Evolutionary conservation across 2,888 invertebrate genomes (phyloP).

Genomic region (Lymantria monacha): DNA sequence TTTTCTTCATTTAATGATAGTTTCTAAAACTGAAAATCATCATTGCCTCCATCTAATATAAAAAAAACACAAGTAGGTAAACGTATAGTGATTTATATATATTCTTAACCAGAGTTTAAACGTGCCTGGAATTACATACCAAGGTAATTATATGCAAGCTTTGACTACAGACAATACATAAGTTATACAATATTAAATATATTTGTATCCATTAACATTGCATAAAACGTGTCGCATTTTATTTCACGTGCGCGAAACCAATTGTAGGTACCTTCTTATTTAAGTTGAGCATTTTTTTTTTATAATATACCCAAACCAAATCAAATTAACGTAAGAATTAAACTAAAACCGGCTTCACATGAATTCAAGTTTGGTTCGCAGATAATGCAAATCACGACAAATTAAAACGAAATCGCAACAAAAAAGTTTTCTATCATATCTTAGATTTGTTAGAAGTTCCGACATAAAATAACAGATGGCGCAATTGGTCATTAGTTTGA

Average conservation of each 20-base stretch:
- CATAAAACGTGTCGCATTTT: neutral
- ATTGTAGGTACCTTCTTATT: neutral
- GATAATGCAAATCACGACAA: neutral
- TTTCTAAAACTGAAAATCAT: no score
- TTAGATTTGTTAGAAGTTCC: constrained; percentile 7
- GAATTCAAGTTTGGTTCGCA: neutral
- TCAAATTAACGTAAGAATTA: neutral
- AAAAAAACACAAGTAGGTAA: no score
- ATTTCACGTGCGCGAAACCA: neutral
- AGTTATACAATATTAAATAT: neutral
- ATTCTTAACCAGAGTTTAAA: no score
- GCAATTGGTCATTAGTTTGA: constrained; percentile 8
- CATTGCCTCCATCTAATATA: no score
- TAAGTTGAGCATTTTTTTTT: neutral
- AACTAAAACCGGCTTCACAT: neutral
- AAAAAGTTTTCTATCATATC: neutral
- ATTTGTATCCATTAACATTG: neutral
- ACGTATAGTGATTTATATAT: no score
- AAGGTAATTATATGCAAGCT: no score
- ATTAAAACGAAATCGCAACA: neutral
- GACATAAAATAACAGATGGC: constrained; percentile 21
- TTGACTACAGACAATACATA: no score
- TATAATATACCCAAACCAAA: no score
- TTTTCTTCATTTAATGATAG: no score
- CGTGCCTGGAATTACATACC: no score